Percentiles rank a stretch among this genome's conserved stretches.
Conservation (phyloP, 2,797 vertebrate species). For the Pseudochaenichthys georgianus region DNA sequence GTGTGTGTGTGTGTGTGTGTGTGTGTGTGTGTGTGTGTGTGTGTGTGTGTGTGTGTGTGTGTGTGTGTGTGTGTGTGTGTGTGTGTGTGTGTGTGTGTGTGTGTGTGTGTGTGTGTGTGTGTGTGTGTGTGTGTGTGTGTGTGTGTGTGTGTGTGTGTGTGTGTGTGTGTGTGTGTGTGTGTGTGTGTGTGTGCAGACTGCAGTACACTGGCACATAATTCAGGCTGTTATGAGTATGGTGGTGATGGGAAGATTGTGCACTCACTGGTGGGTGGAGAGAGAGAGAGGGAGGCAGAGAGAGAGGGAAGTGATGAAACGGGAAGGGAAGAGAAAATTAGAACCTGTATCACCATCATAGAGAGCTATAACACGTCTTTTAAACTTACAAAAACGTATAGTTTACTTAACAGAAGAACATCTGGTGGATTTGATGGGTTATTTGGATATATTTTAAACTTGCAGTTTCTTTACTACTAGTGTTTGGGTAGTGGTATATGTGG, state of each 20-base stretch:
- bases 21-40: not conserved
- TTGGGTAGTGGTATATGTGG: no score
- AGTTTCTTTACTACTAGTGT: not conserved
- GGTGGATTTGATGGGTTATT: not conserved
- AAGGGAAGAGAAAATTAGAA: constrained; percentile 51
- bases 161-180: constrained; percentile 32
- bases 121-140: constrained; percentile 21
- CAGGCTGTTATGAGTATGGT: constrained; percentile 68
- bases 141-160: constrained; percentile 25
- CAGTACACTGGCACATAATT: constrained; percentile 64
- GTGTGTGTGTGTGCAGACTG: no score
- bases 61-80: constrained; percentile 22
- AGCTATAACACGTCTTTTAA: constrained; percentile 27
- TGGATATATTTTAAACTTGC: not conserved
- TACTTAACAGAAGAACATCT: not conserved
- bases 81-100: constrained; percentile 17
- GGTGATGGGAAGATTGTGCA: constrained; percentile 76
- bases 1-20: not conserved
- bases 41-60: constrained; percentile 7
- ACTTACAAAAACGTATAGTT: not conserved
- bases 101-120: constrained; percentile 20
- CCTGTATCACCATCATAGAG: constrained; percentile 23
- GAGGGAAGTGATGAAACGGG: constrained; percentile 48
- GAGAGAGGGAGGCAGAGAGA: constrained; percentile 43
- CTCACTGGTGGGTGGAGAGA: constrained; percentile 72